Evolutionary conservation across 2,797 vertebrate species (phyloP).

Genomic region (Phyllotis vaccarum): DNA sequence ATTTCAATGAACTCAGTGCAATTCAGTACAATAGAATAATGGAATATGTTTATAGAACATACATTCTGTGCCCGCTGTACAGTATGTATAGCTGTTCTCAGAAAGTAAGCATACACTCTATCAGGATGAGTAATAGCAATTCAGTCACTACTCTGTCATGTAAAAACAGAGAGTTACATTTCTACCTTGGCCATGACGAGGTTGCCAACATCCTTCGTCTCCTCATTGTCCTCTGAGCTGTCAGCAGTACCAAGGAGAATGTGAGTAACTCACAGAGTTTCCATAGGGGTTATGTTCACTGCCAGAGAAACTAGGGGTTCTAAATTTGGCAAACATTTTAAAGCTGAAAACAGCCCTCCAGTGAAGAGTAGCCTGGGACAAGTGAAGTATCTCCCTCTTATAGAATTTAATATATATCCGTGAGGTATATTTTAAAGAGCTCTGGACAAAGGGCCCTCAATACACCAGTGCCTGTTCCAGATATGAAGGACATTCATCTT

Average conservation of each 20-base stretch:
- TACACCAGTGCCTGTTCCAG: not conserved
- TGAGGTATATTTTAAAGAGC: not conserved
- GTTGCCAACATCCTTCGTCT: not conserved
- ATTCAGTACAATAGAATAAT: not conserved
- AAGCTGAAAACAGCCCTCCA: not conserved
- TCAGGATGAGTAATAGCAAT: not conserved
- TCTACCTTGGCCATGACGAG: not conserved
- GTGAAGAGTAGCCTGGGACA: not conserved
- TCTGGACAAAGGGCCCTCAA: not conserved
- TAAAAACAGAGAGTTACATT: not conserved
- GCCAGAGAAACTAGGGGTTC: not conserved
- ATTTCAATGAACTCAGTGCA: conserved; percentile 40
- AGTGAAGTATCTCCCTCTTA: not conserved
- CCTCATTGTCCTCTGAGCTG: not conserved
- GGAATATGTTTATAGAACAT: not conserved
- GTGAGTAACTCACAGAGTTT: not conserved
- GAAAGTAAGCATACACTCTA: not conserved
- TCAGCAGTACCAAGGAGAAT: not conserved
- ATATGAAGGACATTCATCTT: not conserved
- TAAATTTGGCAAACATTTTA: not conserved
- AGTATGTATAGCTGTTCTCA: not conserved
- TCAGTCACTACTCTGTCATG: not conserved
- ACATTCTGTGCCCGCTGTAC: not conserved
- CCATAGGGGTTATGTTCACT: not conserved
- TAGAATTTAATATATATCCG: not conserved